Base-by-base conservation (phyloP, 2,113 vertebrate species). In the Smithornis capensis region DNA sequence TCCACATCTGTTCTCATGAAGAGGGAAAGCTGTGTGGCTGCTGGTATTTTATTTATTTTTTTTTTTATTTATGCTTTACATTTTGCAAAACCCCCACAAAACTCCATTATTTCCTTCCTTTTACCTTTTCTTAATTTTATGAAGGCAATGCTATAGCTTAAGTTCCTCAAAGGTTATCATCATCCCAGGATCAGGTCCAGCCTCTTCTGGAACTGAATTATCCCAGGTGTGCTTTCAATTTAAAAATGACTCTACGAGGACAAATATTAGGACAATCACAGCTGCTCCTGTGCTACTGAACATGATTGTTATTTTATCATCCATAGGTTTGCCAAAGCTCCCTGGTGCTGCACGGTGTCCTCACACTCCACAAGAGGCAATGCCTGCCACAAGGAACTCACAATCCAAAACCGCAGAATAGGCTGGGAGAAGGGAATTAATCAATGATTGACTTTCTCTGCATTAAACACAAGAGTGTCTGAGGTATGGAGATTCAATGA, bases 231-330 rank as follows among this genome's bases (percentile, higher is more conserved):
- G 86, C 90, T 81, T 86, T 96, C 88, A 93, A 64, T 83, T 83
- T 94, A 69, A 93, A 95, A 93, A 91, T 87, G 2, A 87, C 56
- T 96, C 95, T 87, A 19, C 28, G 80, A 97, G 69, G 94, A 95
- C 91, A 97, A 95, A 89, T 89, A 92, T 91, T 92, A 95, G 70
- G 91, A 77, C n/a, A 92, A 93, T 82, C 86, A 87, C 92, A 96
- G 83, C 93, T 97, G 93, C 53, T 92, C 78, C 79, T 64, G 24
- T 71, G 73, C 65, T 76, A 62, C 42, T 52, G 90, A 89, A 90
- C 60, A 64, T 92, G 77, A 81, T 92, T 64, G 64, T 84, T 94
- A 93, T 94, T 93, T 78, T 87, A 84, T 68, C 83, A 57, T 75
- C 87, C 69, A 94, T 5, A 50, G 45, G 60, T 68, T 64, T 90